Evolutionary conservation across 2,797 vertebrate species (phyloP).

Genomic region (Catostomus latipinnis): DNA sequence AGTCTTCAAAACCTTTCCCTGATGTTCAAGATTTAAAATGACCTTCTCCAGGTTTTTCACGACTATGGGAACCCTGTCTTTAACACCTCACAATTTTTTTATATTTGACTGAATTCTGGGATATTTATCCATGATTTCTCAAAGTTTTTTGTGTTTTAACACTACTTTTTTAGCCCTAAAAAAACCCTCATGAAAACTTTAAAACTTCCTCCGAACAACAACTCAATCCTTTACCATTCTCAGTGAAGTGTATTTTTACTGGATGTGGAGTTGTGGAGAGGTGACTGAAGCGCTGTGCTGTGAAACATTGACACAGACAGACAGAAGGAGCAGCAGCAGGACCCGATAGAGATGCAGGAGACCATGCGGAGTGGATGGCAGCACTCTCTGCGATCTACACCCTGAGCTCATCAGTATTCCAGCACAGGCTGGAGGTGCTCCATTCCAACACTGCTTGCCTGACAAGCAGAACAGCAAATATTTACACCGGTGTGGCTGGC

Average conservation of each 20-base stretch:
- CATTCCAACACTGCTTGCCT: conserved; percentile 67
- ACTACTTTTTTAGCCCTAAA: not conserved
- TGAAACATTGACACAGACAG: conserved; percentile 39
- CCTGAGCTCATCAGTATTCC: conserved; percentile 78
- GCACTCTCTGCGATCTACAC: conserved; percentile 32
- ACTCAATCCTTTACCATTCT: conserved; percentile 7
- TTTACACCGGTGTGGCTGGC: conserved; percentile 73
- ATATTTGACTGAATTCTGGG: too few species aligned
- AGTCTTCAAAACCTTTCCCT: too few species aligned
- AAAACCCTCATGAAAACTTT: not conserved
- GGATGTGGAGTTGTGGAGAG: conserved; percentile 1
- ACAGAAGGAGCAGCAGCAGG: conserved; percentile 35
- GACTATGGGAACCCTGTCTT: too few species aligned
- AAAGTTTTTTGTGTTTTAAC: not conserved
- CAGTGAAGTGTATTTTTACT: conserved; percentile 10
- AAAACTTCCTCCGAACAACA: not conserved
- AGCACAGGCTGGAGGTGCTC: conserved; percentile 59
- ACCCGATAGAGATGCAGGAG: conserved; percentile 45
- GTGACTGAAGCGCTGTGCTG: conserved; percentile 18
- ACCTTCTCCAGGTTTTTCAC: too few species aligned
- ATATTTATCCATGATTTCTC: too few species aligned
- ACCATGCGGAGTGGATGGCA: conserved; percentile 26
- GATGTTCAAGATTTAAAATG: too few species aligned
- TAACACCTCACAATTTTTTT: too few species aligned
- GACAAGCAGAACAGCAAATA: conserved; percentile 86